Base-by-base conservation (phyloP, 2,797 vertebrate genomes). In the Molossus alvarezi region DNA sequence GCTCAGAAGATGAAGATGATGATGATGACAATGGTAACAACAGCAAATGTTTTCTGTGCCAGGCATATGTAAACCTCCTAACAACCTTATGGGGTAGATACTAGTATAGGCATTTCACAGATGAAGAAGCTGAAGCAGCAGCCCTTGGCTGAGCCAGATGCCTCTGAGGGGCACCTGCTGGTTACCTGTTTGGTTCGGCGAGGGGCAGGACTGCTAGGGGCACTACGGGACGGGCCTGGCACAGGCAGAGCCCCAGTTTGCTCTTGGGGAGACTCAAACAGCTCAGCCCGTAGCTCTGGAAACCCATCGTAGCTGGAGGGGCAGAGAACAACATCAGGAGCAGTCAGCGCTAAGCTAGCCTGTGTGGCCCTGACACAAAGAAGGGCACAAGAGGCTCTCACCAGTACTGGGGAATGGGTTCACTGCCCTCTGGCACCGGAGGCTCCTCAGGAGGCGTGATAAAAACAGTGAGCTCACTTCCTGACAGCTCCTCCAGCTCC, bases 401-500 rank as follows among this genome's bases (percentile, higher is more conserved):
- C 99, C 99, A 99, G 98, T 99, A 99, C 6, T 91, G 98, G 0
- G 99, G 98, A 0, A 98, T 98, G 29, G 98, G 98, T 72, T 99
- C 99, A 0, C 98, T 90, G 1, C 99, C 99, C 0, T 99, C 99
- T 0, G 98, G 96, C 6, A 98, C 98, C 1, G 98, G 98, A 0
- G 99, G 99, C 21, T 99, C 99, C 92, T 99, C 99, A 0, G 99
- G 99, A 0, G 99, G 99, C 94, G 99, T 99, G 98, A 99, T 99
- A 90, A 99, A 99, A 48, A 99, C 99, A 0, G 99, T 99, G 98
- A 99, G 99, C n/a, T 99, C 99, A 0, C 99, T 99, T 0, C 99
- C 98, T 3, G 99, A 99, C 0, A 98, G 98, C 95, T 99, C 99
- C 0, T 99, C 99, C 96, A 99, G 98, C 73, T 99, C 99, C 15